Base-by-base conservation (phyloP, 2,888 invertebrate species). In the Eupithecia inturbata region DNA sequence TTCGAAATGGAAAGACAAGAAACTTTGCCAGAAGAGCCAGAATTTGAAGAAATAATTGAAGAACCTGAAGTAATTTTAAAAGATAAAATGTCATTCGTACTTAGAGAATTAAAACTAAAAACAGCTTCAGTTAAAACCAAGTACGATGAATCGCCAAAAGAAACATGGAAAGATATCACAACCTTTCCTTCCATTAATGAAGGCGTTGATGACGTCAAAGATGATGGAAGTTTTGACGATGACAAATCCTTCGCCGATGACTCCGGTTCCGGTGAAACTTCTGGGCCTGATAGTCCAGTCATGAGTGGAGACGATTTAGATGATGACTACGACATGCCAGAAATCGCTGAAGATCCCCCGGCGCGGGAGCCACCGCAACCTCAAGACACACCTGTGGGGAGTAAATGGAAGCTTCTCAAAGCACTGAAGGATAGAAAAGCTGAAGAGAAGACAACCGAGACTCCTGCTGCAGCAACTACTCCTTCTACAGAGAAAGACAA, bases 401-500 rank as follows among this genome's bases (percentile, higher is more conserved):
- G 98, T 86, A 98, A 98, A 89, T 98, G 98, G 98, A 98, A 98
- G 88, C 95, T 98, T 64, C 91, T 98, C 3, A 98, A 98, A 91
- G 98, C 98, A 1, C 90, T 98, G 39, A 98, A 98, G 87, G 98
- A 98, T 84, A 95, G 97, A 77, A 98, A 98, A 92, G 97, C 98
- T 4, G 98, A 98, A 89, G 98, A 98, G 84, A 97, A 96, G 88
- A 96, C 57, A 57, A 57, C 96, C 76, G 97, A 96, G 74, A 96
- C 96, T 78, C 95, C 95, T 69, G 95, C 95, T 74, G 95, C 95
- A 74, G 95, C 95, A 71, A 96, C 96, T 75, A 95, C 96, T 68
- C 95, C 96, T 64, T 94, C 95, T 63, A 92, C 95, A 10, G 95
- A 95, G 74, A 95, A 95, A 82, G 96, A 96, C 83, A 96, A 96